Conservation (phyloP, 2,888 invertebrate genomes). For the Andricus quercusramuli region DNA sequence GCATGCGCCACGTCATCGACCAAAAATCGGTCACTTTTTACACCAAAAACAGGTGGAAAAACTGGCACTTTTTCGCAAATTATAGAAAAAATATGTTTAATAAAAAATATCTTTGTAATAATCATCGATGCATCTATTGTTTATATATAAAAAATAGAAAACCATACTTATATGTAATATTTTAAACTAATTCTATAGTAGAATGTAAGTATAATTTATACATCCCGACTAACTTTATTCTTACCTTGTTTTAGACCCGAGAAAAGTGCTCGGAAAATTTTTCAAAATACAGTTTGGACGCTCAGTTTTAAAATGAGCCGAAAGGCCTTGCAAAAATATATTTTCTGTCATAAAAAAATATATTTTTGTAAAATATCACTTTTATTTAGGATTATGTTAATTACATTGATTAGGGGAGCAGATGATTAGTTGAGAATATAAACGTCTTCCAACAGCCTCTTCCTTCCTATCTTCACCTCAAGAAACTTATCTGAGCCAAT, state of each 20-base stretch:
- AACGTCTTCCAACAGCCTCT: conserved; percentile 47
- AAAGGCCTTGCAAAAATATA: too few relatives aligned
- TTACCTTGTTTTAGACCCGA: too few relatives aligned
- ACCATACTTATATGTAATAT: background rate
- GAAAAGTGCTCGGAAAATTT: too few relatives aligned
- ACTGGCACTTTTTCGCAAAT: too few relatives aligned
- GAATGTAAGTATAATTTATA: too few relatives aligned
- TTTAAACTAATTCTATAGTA: background rate
- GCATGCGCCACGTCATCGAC: too few relatives aligned
- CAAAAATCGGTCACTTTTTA: too few relatives aligned
- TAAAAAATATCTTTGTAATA: background rate
- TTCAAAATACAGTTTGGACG: too few relatives aligned
- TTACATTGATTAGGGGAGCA: background rate
- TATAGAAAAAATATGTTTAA: background rate
- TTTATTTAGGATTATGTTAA: background rate
- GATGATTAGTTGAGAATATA: conserved; percentile 1
- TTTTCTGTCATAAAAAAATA: too few relatives aligned
- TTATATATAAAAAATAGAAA: background rate
- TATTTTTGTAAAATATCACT: background rate
- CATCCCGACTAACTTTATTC: too few relatives aligned
- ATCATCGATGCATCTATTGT: background rate
- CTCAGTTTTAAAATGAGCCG: too few relatives aligned
- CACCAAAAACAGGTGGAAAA: too few relatives aligned
- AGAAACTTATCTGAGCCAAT: conserved; percentile 51
- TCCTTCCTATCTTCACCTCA: conserved; percentile 43